These are phyloP conservation scores for Nephrotoma guestfalica DNA, from an alignment of 2,888 invertebrate genomes.

Conservation along the genomic window DNA sequence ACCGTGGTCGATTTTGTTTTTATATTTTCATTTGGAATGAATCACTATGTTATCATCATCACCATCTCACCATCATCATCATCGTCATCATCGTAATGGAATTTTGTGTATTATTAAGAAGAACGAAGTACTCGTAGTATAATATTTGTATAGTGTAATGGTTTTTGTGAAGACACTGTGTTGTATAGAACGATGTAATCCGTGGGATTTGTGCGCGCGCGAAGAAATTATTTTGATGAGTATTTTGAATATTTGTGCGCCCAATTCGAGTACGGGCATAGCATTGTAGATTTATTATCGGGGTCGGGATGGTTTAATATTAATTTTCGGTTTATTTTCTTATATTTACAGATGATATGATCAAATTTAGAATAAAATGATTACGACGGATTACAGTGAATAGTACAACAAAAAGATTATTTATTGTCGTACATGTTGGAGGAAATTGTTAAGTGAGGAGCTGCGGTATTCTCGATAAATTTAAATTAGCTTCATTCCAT, in stretches of 20 bases:
- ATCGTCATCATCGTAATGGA: background rate
- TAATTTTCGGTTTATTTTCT: background rate
- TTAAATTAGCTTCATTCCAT: background rate
- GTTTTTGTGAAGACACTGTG: background rate
- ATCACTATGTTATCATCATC: background rate
- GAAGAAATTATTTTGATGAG: background rate
- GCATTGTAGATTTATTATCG: background rate
- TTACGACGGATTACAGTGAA: background rate
- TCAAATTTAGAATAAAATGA: background rate
- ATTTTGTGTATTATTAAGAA: background rate
- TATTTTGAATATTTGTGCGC: background rate
- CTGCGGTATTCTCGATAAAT: background rate
- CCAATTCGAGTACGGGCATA: background rate
- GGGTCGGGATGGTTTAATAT: background rate
- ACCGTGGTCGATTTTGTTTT: background rate
- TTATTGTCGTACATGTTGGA: background rate
- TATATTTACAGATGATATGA: background rate
- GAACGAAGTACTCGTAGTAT: background rate
- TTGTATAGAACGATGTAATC: background rate
- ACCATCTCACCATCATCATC: background rate
- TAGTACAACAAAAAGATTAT: background rate
- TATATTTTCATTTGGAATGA: background rate
- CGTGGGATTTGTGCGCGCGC: background rate
- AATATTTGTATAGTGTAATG: background rate
- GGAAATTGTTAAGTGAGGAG: background rate